A percentile compares a stretch with the other conserved stretches of the same genome.
phyloP scores from a whole-genome alignment of 1,140 invertebrate species.

The Kradibia gibbosae region DNA sequence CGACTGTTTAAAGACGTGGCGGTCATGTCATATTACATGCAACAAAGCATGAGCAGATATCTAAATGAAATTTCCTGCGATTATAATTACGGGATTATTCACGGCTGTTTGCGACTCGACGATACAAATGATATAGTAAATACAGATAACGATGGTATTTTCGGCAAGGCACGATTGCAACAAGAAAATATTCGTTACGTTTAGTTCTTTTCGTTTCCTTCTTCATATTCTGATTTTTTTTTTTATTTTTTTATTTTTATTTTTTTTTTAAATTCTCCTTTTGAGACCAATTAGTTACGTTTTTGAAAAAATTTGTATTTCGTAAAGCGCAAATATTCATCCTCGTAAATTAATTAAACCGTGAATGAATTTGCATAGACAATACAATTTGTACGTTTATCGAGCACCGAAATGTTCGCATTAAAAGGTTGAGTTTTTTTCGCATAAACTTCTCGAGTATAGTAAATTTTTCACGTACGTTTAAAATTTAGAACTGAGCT shows the following conservation, averaged over 20 bases:
- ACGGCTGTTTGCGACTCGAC: conserved; percentile 55
- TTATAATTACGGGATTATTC: conserved; percentile 59
- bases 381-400: conserved; percentile 61
- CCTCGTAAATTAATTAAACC: conserved; percentile 48
- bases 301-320: conserved; percentile 48
- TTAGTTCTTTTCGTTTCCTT: conserved; percentile 22
- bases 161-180: conserved; percentile 7
- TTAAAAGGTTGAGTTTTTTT: conserved; percentile 31
- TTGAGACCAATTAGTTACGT: conserved; percentile 34
- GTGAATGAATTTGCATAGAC: conserved; percentile 56
- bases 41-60: conserved; percentile 25
- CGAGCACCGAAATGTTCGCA: conserved; percentile 47
- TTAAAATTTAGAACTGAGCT: conserved; percentile 32
- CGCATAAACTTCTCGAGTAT: conserved; percentile 26
- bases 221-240: too few relatives aligned
- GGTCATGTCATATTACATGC: conserved; percentile 13
- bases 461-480: conserved; percentile 42
- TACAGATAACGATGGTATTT: conserved; percentile 25
- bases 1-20: conserved; percentile 51
- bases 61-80: conserved; percentile 43
- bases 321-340: conserved; percentile 59
- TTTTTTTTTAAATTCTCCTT: background rate
- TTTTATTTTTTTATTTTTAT: background rate
- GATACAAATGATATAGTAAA: conserved; percentile 16
- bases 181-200: conserved; percentile 36